Evolutionary conservation across 2,113 vertebrate species (phyloP).

Genomic region (Anser brachyrhynchus): DNA sequence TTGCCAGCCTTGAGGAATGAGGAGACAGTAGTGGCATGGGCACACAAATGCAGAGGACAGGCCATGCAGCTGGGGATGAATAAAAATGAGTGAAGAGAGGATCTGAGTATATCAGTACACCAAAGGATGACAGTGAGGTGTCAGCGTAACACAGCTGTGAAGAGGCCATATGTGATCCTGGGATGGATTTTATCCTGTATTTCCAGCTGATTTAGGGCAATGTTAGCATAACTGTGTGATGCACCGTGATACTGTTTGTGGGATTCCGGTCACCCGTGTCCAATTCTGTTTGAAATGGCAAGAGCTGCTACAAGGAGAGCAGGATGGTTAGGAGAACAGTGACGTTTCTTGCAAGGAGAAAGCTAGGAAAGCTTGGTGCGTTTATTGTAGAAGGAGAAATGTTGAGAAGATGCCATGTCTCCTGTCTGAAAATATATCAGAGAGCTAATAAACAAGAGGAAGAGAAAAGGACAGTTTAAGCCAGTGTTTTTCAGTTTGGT

Average conservation of each 20-base stretch:
- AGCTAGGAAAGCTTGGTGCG: not conserved
- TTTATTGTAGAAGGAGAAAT: not conserved
- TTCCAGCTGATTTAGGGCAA: not conserved
- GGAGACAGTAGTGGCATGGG: not conserved
- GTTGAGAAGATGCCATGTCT: not conserved
- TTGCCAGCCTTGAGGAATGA: accelerated
- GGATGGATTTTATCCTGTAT: not conserved
- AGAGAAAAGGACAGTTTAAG: not conserved
- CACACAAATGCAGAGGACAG: not conserved
- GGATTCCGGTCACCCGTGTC: not conserved
- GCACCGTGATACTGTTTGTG: not conserved
- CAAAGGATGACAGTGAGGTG: not conserved
- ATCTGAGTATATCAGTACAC: not conserved
- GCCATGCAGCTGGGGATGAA: accelerated
- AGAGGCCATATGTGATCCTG: accelerated
- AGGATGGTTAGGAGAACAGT: accelerated
- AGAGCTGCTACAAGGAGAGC: not conserved
- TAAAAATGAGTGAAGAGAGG: not conserved
- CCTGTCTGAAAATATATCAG: not conserved
- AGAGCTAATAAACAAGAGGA: not conserved
- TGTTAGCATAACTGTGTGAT: not conserved
- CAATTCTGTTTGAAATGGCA: not conserved
- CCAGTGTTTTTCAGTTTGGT: not conserved
- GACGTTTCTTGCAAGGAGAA: not conserved
- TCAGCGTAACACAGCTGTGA: not conserved